Conservation (phyloP, 2,888 invertebrate species). For the Heliconius ismenius region DNA sequence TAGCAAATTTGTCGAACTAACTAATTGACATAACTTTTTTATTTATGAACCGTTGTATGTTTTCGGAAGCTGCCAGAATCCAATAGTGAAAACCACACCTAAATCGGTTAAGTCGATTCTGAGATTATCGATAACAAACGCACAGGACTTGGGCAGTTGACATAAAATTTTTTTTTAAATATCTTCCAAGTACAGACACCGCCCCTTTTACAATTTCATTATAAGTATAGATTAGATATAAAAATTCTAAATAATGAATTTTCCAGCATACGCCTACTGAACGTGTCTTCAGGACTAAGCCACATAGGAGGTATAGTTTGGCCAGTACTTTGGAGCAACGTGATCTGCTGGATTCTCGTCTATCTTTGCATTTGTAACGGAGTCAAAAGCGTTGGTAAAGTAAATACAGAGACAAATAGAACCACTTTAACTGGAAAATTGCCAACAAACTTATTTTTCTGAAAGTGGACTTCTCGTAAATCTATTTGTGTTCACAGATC, state of each 20-base stretch:
- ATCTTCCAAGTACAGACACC: no score
- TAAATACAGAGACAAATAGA: slow-evolving; percentile 57
- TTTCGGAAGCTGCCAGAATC: no score
- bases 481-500: slow-evolving; percentile 65
- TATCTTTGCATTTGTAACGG: slow-evolving; percentile 93
- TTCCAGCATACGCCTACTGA: slow-evolving; percentile 88
- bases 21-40: no score
- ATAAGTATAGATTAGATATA: not conserved
- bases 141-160: no score
- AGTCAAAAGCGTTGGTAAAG: slow-evolving; percentile 93
- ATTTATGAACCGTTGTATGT: no score
- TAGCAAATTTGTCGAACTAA: no score
- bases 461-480: slow-evolving; percentile 21
- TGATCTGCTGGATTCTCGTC: slow-evolving; percentile 89
- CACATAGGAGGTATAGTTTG: slow-evolving; percentile 90
- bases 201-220: no score
- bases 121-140: no score
- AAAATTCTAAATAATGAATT: slow-evolving; percentile 24
- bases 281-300: slow-evolving; percentile 87
- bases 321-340: slow-evolving; percentile 88
- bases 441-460: slow-evolving; percentile 47
- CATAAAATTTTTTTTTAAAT: no score
- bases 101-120: no score
- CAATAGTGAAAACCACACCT: no score
- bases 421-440: slow-evolving; percentile 51